Evolutionary conservation across 1,140 invertebrate species (phyloP).

Genomic region (Brachionus rubens): DNA sequence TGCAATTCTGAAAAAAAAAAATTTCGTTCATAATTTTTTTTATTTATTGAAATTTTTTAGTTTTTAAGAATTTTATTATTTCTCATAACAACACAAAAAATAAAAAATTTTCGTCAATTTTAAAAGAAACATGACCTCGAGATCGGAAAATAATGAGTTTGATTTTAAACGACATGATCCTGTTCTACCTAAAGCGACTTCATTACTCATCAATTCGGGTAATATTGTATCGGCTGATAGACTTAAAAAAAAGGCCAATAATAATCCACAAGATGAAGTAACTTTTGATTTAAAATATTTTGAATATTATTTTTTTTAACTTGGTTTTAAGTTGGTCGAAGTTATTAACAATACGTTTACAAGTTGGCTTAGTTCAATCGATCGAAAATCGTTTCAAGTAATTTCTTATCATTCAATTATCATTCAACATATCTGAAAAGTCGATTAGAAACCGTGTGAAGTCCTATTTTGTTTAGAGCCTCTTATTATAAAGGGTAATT

Average conservation of each 20-base stretch:
- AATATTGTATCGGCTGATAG: slow-evolving; percentile 29
- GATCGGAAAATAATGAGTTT: not conserved
- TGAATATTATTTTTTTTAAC: not conserved
- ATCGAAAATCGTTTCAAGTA: not conserved
- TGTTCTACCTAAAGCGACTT: slow-evolving; percentile 17
- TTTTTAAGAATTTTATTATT: too few relatives aligned
- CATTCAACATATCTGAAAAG: too few relatives aligned
- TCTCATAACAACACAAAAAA: too few relatives aligned
- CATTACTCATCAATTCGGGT: not conserved
- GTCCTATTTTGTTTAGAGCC: too few relatives aligned
- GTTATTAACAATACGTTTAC: slow-evolving; percentile 29
- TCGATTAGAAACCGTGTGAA: too few relatives aligned
- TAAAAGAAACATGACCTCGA: not conserved
- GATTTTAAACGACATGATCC: not conserved
- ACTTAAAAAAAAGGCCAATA: slow-evolving; percentile 33
- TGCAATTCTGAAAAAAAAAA: too few relatives aligned
- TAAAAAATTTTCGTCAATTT: not conserved
- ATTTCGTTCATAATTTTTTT: too few relatives aligned
- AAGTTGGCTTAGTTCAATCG: slow-evolving; percentile 1
- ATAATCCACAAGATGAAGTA: slow-evolving; percentile 31
- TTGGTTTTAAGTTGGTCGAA: not conserved
- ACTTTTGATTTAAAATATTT: not conserved
- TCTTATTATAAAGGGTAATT: too few relatives aligned
- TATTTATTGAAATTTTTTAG: too few relatives aligned
- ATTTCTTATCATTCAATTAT: not conserved